Evolutionary conservation across 2,797 vertebrate species (phyloP).

Genomic region (Orientallactaga sibirica): DNA sequence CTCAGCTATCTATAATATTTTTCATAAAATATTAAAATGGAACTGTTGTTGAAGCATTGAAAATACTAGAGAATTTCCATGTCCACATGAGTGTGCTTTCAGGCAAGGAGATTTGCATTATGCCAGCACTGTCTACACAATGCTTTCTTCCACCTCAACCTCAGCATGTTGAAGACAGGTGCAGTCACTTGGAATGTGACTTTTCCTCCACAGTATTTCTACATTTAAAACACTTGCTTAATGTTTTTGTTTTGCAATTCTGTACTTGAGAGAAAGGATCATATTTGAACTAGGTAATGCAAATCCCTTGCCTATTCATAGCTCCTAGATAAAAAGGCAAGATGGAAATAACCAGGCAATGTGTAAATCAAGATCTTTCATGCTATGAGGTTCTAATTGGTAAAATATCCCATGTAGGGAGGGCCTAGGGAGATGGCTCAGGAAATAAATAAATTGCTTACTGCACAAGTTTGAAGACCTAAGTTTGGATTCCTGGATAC

Average conservation of each 20-base stretch:
- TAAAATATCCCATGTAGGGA: neutral
- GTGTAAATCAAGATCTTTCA: neutral
- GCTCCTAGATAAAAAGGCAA: slow-evolving; percentile 33
- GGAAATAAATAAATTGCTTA: too few relatives aligned
- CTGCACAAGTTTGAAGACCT: too few relatives aligned
- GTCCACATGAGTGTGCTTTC: neutral
- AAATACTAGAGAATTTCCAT: neutral
- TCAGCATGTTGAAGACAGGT: neutral
- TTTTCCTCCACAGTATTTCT: neutral
- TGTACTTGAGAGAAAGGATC: neutral
- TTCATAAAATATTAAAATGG: slow-evolving; percentile 25
- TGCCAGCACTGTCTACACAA: neutral
- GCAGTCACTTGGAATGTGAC: neutral
- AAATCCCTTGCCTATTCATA: slow-evolving; percentile 4
- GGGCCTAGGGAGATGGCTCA: too few relatives aligned
- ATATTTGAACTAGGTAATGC: slow-evolving; percentile 8
- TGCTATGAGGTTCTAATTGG: slow-evolving; percentile 13
- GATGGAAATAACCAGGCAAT: neutral
- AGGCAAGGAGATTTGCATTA: neutral
- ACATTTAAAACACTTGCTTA: neutral
- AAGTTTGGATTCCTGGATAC: too few relatives aligned
- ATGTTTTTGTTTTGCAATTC: neutral
- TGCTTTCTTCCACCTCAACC: neutral
- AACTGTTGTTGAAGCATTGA: neutral
- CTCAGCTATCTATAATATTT: slow-evolving; percentile 2